A percentile compares a stretch with the other conserved stretches of the same genome.
Evolutionary conservation across 2,113 vertebrate genomes (phyloP).

Genomic region (Mus musculus): GRCm39 chr12:82775501-82776000

Average conservation of each 20-base stretch:
- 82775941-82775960: background rate
- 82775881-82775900: background rate
- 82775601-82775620: background rate
- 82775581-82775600: background rate
- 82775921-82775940: background rate
- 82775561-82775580: background rate
- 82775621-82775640: background rate
- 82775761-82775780: background rate
- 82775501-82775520: background rate
- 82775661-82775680: background rate
- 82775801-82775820: background rate
- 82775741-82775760: background rate
- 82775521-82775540: background rate
- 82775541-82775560: too few species aligned
- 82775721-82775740: background rate
- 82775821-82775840: background rate
- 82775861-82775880: background rate
- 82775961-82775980: background rate
- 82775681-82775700: background rate
- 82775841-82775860: background rate
- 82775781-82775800: background rate
- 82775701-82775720: background rate
- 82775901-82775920: background rate
- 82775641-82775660: background rate
- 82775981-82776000: too few species aligned